Percentiles rank a stretch among this genome's conserved stretches.
Conservation (phyloP, 2,888 invertebrate genomes). For the Pycnomerus fuliginosus region DNA sequence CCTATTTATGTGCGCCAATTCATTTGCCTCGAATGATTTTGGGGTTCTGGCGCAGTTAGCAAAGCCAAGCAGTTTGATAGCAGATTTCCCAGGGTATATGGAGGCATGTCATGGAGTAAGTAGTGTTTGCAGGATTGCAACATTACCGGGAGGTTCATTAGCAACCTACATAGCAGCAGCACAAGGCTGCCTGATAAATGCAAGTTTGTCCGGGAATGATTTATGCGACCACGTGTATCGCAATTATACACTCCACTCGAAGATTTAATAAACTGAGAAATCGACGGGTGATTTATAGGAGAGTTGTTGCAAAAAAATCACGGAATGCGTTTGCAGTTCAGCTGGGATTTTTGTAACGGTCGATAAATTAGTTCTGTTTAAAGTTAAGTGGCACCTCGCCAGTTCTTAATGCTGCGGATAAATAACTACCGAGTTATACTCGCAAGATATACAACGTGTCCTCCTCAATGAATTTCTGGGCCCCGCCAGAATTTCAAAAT, state of each 20-base stretch:
- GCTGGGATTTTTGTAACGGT: slow-evolving; percentile 40
- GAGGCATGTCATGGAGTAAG: no score
- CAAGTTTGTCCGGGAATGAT: slow-evolving; percentile 46
- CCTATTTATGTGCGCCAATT: no score
- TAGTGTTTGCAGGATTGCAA: slow-evolving; percentile 26
- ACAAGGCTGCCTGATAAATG: slow-evolving; percentile 42
- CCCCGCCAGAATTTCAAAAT: slow-evolving; percentile 34
- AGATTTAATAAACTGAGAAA: slow-evolving; percentile 53
- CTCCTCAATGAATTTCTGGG: slow-evolving; percentile 38
- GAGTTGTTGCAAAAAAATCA: slow-evolving; percentile 14
- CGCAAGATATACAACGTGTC: slow-evolving; percentile 36
- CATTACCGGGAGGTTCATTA: slow-evolving; percentile 39
- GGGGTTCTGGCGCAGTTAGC: no score
- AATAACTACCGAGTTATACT: slow-evolving; percentile 34
- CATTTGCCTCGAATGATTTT: no score
- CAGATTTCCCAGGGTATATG: no score
- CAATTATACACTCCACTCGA: slow-evolving; percentile 50
- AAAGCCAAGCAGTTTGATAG: no score
- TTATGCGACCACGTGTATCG: slow-evolving; percentile 48
- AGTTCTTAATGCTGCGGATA: slow-evolving; percentile 36
- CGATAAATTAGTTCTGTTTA: slow-evolving; percentile 43
- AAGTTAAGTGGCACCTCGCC: slow-evolving; percentile 37
- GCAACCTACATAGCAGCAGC: slow-evolving; percentile 36
- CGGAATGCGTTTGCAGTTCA: slow-evolving; percentile 39
- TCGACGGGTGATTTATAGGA: slow-evolving; percentile 47